Evolutionary conservation across 2,888 invertebrate genomes (phyloP).

Genomic region (Cyrtodaria siliqua): DNA sequence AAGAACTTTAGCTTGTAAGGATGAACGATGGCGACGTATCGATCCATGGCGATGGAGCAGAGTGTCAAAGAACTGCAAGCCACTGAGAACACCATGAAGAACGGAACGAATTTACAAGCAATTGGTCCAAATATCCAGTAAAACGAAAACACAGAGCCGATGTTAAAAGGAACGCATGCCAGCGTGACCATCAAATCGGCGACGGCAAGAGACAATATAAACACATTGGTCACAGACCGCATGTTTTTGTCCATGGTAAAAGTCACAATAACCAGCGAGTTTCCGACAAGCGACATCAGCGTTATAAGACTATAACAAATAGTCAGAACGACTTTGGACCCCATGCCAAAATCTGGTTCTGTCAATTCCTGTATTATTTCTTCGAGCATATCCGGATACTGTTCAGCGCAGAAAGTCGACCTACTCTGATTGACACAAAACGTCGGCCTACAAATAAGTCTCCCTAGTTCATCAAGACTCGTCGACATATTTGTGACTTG

Average conservation of each 20-base stretch:
- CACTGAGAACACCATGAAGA: conserved; percentile 70
- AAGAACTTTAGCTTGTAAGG: conserved; percentile 71
- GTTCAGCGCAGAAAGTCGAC: conserved; percentile 12
- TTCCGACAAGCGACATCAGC: conserved; percentile 69
- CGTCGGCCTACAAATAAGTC: neutral
- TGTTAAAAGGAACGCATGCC: conserved; percentile 71
- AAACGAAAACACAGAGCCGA: conserved; percentile 61
- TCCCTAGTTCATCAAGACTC: too few relatives aligned
- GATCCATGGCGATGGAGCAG: conserved; percentile 74
- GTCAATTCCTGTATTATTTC: conserved; percentile 1
- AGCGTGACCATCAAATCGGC: conserved; percentile 72
- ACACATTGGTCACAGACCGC: conserved; percentile 74
- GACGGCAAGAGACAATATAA: conserved; percentile 73
- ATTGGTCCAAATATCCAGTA: conserved; percentile 73
- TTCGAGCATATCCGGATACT: conserved; percentile 20
- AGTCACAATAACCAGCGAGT: conserved; percentile 71
- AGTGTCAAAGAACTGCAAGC: conserved; percentile 74
- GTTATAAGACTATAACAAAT: conserved; percentile 69
- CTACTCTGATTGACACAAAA: too few relatives aligned
- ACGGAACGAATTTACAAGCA: conserved; percentile 73
- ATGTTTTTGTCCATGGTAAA: conserved; percentile 71
- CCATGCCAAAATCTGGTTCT: conserved; percentile 12
- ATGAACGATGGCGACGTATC: conserved; percentile 75
- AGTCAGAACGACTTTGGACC: conserved; percentile 45
- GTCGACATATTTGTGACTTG: too few relatives aligned